These are phyloP conservation scores for Ylistrum balloti DNA, from an alignment of 1,140 invertebrate species.

Conservation along the genomic window DNA sequence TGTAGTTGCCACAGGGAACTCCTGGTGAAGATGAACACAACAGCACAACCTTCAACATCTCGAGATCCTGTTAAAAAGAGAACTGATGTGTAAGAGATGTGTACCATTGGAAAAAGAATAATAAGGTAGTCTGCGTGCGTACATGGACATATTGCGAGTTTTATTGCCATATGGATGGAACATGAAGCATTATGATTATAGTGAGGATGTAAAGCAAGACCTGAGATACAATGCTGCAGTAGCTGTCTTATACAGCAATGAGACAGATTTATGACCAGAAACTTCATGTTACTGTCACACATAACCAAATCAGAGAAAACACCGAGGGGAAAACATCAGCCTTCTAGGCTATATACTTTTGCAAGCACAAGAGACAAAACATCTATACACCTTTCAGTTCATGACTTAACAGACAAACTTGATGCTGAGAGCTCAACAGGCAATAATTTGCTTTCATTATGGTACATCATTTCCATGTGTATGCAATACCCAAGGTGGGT, in stretches of 20 bases:
- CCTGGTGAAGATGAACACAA: conserved; percentile 76
- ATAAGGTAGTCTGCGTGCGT: neutral
- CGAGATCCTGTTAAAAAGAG: conserved; percentile 70
- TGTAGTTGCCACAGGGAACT: conserved; percentile 71
- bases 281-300: neutral
- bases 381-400: neutral
- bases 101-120: neutral
- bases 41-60: conserved; percentile 69
- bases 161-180: neutral
- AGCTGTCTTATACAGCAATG: neutral
- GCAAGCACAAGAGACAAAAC: neutral
- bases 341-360: neutral
- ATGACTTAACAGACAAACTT: neutral
- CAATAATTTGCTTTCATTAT: neutral
- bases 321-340: neutral
- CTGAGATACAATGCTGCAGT: neutral
- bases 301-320: neutral
- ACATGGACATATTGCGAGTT: neutral
- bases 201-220: neutral
- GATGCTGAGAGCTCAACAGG: neutral
- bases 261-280: neutral
- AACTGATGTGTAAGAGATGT: neutral
- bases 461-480: neutral
- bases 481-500: neutral
- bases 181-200: neutral